Base-by-base conservation (phyloP, 2,113 vertebrate species). In the Chaenogobius annularis region DNA sequence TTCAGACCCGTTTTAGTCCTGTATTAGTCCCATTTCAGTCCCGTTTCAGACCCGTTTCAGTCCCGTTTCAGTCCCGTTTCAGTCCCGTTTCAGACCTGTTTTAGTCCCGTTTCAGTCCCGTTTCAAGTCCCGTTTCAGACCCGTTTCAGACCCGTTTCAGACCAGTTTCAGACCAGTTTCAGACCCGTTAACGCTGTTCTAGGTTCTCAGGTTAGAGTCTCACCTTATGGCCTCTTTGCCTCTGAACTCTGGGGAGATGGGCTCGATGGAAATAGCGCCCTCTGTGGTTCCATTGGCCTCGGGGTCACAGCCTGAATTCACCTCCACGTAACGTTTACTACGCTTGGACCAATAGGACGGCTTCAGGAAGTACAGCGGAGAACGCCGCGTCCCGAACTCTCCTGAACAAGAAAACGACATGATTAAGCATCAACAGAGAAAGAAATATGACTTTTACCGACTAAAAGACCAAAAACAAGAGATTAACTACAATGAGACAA, bases 221-320 rank as follows among this genome's bases (percentile, higher is more conserved):
- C 94, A 98, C 97, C 98, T 96, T 85, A 98, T 98, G 81, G 95
- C 96, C 78, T 98, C 97, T 83, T 96, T 98, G 22, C 97, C 98
- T 87, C 96, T 93, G 81, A 98, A 96, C 82, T 97, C 96, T 0
- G 94, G 88, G 6, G 98, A 94, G 72, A 98, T 86, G 0, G 95
- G 93, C 61, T 98, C 97, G 5, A 95, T 83, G 0, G 93, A 93
- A 83, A 97, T 96, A 7, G 87, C 94, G 31, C 87, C 92, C 40
- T 69, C 84, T 0, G 93, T 56, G 19, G 84, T 86, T 35, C 94
- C 94, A 0, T 95, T 96, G 71, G 91, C 1, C 66, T 94, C 95
- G 7, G 91, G 81, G 68, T 97, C 96, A 0, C 94, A 96, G 15
- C 88, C 80, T 0, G 93, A 91, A 78, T 86, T 94, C n/a, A 99